These are phyloP conservation scores for Casuarius casuarius DNA, from an alignment of 2,113 vertebrate species.

Conservation along the genomic window DNA sequence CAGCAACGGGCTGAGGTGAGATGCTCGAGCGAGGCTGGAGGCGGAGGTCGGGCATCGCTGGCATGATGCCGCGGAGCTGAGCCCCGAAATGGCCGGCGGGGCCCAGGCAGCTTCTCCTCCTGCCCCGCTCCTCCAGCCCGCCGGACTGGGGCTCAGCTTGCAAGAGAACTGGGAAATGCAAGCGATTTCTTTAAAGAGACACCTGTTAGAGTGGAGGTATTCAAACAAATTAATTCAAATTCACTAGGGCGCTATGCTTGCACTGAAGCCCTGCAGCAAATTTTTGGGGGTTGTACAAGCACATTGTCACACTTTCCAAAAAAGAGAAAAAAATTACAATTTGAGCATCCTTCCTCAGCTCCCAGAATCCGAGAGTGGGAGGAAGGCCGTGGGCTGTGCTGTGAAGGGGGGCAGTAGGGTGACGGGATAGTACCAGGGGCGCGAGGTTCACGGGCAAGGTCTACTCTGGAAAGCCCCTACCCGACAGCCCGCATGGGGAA, in stretches of 20 bases:
- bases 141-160: background rate
- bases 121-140: background rate
- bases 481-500: background rate
- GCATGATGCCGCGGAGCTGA: background rate
- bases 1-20: background rate
- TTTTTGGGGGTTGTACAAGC: background rate
- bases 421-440: background rate
- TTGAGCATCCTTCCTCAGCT: too few relatives aligned
- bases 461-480: background rate
- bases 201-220: background rate
- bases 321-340: background rate
- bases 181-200: background rate
- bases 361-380: too few relatives aligned
- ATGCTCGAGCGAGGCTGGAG: accelerated
- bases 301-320: accelerated
- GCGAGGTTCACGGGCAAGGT: background rate
- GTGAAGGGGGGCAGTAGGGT: too few relatives aligned
- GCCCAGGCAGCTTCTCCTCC: background rate
- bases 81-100: accelerated
- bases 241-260: background rate
- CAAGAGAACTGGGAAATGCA: background rate
- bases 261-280: background rate
- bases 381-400: too few relatives aligned
- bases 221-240: background rate
- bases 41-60: background rate